Conservation (phyloP, 2,113 vertebrate genomes). For the Rhinichthys klamathensis region DNA sequence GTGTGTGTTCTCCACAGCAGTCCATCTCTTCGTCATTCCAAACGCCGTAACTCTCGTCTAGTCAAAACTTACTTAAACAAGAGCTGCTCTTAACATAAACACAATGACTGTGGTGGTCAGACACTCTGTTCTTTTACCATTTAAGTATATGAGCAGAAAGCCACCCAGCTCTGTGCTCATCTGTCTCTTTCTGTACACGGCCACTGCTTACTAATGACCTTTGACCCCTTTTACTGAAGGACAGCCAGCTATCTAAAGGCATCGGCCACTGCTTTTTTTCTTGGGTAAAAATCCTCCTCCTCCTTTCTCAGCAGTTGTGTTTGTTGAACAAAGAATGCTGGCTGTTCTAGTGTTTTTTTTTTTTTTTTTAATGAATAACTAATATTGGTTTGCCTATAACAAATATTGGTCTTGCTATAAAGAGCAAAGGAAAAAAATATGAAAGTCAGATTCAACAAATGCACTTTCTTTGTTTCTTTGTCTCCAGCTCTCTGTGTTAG, state of each 20-base stretch:
- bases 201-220: background rate
- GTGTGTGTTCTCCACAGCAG: conserved; percentile 9
- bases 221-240: conserved; percentile 11
- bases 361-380: background rate
- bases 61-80: conserved; percentile 38
- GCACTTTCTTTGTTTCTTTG: background rate
- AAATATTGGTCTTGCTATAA: conserved; percentile 9
- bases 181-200: background rate
- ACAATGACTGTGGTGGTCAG: conserved; percentile 21
- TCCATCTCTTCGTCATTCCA: background rate
- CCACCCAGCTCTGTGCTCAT: conserved; percentile 7
- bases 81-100: conserved; percentile 38
- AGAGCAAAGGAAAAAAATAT: background rate
- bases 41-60: background rate
- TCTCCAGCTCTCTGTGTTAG: background rate
- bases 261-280: background rate
- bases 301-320: background rate
- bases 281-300: background rate
- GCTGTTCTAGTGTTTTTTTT: background rate
- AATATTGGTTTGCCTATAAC: background rate
- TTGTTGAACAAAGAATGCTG: background rate
- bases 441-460: conserved; percentile 6
- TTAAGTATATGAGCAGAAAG: conserved; percentile 26
- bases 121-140: conserved; percentile 6
- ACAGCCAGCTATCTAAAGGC: background rate